A percentile compares a stretch with the other conserved stretches of the same genome.
phyloP scores from a whole-genome alignment of 2,797 vertebrate species.

The Mormyrops attenuatus region DNA sequence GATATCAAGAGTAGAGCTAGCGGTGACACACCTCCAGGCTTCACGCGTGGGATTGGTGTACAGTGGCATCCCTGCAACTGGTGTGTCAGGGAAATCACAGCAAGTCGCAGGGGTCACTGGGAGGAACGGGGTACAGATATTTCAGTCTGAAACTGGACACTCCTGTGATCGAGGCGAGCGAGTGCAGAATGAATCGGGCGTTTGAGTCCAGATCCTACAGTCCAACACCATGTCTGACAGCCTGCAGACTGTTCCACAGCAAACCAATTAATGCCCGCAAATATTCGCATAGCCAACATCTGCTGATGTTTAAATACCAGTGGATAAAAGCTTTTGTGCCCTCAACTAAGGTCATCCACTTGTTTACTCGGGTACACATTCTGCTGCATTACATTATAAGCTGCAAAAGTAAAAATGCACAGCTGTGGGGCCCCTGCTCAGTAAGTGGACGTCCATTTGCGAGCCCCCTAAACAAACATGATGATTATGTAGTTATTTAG shows the following conservation, averaged over 20 bases:
- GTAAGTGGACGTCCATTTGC: background rate
- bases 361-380: background rate
- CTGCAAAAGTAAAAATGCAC: background rate
- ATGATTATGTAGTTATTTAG: background rate
- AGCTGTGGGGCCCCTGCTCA: background rate
- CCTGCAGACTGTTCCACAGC: background rate
- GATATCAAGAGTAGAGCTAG: background rate
- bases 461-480: background rate
- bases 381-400: background rate
- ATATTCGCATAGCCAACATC: background rate
- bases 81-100: background rate
- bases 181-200: background rate
- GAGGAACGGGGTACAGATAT: background rate
- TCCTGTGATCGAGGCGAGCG: background rate
- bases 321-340: background rate
- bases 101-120: background rate
- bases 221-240: background rate
- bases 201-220: background rate
- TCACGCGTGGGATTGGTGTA: background rate
- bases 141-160: background rate
- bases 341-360: background rate
- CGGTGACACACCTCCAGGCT: background rate
- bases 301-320: background rate
- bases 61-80: background rate
- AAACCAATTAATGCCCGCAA: background rate